Conservation (phyloP, 2,113 vertebrate species). For the Morone chrysops region DNA sequence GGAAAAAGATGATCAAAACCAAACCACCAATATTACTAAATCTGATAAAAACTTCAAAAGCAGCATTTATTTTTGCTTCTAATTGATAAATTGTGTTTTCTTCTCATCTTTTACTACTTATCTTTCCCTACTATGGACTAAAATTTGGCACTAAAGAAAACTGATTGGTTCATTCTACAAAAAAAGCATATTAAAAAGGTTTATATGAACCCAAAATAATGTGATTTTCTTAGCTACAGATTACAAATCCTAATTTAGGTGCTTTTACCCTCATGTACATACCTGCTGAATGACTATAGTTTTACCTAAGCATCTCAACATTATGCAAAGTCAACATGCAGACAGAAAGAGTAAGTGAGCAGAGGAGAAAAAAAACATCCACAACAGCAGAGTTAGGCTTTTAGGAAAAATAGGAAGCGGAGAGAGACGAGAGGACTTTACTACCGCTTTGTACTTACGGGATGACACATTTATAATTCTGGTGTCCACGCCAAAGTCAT, state of each 20-base stretch:
- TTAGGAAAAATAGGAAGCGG: not conserved
- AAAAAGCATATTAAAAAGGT: not conserved
- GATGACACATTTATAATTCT: conserved; percentile 90
- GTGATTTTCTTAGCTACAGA: not conserved
- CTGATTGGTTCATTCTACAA: not conserved
- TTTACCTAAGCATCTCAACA: conserved; percentile 15
- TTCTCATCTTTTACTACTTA: not conserved
- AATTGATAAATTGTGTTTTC: not conserved
- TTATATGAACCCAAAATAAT: not conserved
- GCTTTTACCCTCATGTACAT: not conserved
- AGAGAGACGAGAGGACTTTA: conserved; percentile 5
- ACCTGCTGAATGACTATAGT: not conserved
- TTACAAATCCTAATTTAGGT: not conserved
- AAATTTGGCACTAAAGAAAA: not conserved
- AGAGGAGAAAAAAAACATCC: conserved; percentile 27
- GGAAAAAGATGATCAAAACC: conserved; percentile 1
- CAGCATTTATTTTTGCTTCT: not conserved
- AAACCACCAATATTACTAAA: not conserved
- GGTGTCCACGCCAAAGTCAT: conserved; percentile 87
- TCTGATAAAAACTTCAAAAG: not conserved
- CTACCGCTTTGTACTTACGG: conserved; percentile 87
- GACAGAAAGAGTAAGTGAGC: conserved; percentile 50
- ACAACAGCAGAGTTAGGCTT: conserved; percentile 36
- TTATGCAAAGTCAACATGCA: conserved; percentile 67
- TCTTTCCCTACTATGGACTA: not conserved